These are phyloP conservation scores for Brachyhypopomus gauderio DNA, from an alignment of 2,113 vertebrate genomes.

Conservation along the genomic window DNA sequence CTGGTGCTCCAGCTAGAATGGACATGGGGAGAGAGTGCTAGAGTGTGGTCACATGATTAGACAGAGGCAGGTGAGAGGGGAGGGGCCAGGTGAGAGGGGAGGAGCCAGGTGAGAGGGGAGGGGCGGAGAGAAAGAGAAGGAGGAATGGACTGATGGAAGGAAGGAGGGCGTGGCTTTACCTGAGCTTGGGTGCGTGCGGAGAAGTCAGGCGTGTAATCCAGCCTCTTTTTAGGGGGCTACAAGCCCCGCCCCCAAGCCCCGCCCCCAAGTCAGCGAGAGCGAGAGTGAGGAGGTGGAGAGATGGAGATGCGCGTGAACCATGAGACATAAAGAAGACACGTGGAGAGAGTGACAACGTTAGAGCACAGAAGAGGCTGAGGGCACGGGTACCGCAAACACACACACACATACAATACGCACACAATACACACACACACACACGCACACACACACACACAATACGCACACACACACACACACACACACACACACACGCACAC, in stretches of 20 bases:
- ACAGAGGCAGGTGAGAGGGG: neutral
- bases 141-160: conserved; percentile 14
- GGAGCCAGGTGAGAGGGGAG: conserved; percentile 8
- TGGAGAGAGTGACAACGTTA: conserved; percentile 93
- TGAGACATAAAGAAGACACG: conserved; percentile 78
- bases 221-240: conserved; percentile 99
- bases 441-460: conserved; percentile 26
- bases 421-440: conserved; percentile 35
- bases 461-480: no score
- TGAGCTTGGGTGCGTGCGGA: conserved; percentile 86
- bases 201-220: conserved; percentile 98
- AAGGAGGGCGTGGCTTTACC: conserved; percentile 78
- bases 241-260: conserved; percentile 50
- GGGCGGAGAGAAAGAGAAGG: neutral
- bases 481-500: no score
- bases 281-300: conserved; percentile 89
- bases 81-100: neutral
- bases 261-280: conserved; percentile 53
- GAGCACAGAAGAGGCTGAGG: conserved; percentile 63
- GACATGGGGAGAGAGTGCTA: no score
- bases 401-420: conserved; percentile 28
- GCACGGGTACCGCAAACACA: neutral
- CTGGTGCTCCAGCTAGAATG: no score
- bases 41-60: neutral
- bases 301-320: conserved; percentile 89